Evolutionary conservation across 2,113 vertebrate species (phyloP).

Genomic region (Microtus richardsoni): DNA sequence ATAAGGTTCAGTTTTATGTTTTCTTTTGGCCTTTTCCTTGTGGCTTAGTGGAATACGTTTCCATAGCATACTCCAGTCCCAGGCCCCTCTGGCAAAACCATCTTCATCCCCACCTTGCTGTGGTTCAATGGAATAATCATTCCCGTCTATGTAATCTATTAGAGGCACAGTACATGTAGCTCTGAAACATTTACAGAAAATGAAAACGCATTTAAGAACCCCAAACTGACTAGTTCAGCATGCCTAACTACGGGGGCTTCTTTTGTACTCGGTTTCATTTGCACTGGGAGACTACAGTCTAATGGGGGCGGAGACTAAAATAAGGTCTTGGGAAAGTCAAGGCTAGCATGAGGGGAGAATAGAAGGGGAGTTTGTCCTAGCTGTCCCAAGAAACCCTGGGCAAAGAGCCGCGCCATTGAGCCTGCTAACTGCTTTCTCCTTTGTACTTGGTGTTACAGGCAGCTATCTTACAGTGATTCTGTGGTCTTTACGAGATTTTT

Average conservation of each 20-base stretch:
- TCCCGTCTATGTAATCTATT: conserved; percentile 99
- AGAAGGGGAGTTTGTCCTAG: neutral
- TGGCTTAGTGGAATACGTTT: conserved; percentile 96
- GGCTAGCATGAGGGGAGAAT: neutral
- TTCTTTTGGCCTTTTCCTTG: conserved; percentile 96
- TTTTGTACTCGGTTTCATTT: conserved; percentile 30
- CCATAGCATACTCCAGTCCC: conserved; percentile 99
- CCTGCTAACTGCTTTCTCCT: neutral
- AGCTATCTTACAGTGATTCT: neutral
- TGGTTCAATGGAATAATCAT: conserved; percentile 98
- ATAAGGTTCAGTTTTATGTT: conserved; percentile 97
- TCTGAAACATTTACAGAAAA: conserved; percentile 93
- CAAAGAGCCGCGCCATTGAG: neutral
- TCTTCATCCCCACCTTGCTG: conserved; percentile 99
- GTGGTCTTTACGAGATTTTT: neutral
- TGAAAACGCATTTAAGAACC: conserved; percentile 88
- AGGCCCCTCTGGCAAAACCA: conserved; percentile 97
- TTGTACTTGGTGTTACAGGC: neutral
- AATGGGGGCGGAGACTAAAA: conserved; percentile 28
- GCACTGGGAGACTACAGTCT: neutral
- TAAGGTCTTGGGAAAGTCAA: neutral
- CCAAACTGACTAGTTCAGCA: conserved; percentile 77
- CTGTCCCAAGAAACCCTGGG: neutral
- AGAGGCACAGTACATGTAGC: conserved; percentile 98
- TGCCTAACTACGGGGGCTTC: conserved; percentile 25